A percentile compares a stretch with the other conserved stretches of the same genome.
Conservation (phyloP, 1,140 invertebrate species). For the Neodiprion pinetum region DNA sequence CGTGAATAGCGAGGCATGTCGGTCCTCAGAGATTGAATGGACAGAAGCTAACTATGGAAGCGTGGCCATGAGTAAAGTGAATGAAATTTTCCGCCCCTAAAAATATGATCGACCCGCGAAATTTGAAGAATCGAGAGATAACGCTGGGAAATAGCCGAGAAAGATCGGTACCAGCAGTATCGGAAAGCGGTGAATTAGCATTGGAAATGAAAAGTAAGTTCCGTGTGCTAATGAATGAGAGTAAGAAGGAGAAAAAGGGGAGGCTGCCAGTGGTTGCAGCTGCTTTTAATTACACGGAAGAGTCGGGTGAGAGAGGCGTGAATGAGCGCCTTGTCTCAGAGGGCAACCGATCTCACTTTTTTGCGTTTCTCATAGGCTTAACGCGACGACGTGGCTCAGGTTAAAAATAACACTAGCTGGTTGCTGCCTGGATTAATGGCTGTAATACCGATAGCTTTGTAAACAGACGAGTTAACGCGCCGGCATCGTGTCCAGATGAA, state of each 20-base stretch:
- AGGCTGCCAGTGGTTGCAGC: constrained; percentile 31
- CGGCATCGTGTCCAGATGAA: not conserved
- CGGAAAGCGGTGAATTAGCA: no score
- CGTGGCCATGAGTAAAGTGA: no score
- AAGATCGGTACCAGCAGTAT: no score
- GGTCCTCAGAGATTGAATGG: no score
- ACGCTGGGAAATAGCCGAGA: no score
- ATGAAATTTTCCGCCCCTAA: no score
- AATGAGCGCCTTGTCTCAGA: constrained; percentile 48
- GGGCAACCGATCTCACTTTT: constrained; percentile 25
- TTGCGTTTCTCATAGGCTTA: not conserved
- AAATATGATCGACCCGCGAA: no score
- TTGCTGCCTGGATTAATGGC: not conserved
- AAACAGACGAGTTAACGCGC: not conserved
- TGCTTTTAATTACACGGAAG: constrained; percentile 46
- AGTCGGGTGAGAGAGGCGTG: constrained; percentile 36
- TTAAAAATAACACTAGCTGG: not conserved
- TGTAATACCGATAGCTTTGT: not conserved
- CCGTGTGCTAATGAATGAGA: no score
- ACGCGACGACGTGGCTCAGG: not conserved
- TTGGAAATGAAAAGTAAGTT: no score
- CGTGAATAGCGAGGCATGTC: no score
- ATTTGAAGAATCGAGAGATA: no score
- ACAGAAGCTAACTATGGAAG: no score
- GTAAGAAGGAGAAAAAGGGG: not conserved